phyloP scores from a whole-genome alignment of 2,797 vertebrate genomes.

The Neosilurus hyrtlii region DNA sequence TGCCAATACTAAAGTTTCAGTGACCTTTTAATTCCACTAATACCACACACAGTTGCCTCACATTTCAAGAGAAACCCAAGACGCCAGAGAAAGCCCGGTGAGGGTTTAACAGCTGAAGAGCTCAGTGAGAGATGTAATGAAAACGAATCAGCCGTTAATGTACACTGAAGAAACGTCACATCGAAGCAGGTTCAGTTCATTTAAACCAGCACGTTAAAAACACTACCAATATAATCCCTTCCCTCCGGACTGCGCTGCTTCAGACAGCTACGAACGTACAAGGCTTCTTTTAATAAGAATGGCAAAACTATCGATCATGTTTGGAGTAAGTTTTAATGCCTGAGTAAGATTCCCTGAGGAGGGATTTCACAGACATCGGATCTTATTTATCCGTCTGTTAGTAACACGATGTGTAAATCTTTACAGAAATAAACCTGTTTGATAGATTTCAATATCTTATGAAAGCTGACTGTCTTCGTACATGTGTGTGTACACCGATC shows the following conservation, averaged over 20 bases:
- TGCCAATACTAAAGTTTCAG: not conserved
- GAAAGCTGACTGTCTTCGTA: not conserved
- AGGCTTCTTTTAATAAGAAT: not conserved
- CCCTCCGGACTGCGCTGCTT: no score
- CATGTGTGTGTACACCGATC: not conserved
- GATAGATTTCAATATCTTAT: not conserved
- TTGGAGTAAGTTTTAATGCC: not conserved
- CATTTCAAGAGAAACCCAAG: not conserved
- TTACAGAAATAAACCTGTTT: not conserved
- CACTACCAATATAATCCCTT: not conserved
- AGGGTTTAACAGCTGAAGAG: not conserved
- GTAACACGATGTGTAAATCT: not conserved
- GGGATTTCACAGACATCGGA: not conserved
- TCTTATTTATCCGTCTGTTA: not conserved
- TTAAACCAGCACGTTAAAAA: not conserved
- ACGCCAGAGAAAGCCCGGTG: no score
- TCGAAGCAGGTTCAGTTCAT: not conserved
- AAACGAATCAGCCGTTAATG: not conserved
- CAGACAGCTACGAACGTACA: not conserved
- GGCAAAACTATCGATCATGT: not conserved
- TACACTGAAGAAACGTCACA: not conserved
- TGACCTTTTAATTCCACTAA: constrained; percentile 15
- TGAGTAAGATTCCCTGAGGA: not conserved
- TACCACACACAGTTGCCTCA: not conserved
- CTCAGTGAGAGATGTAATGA: no score